Conservation (phyloP, 2,797 vertebrate species). For the Thamnophis elegans region DNA sequence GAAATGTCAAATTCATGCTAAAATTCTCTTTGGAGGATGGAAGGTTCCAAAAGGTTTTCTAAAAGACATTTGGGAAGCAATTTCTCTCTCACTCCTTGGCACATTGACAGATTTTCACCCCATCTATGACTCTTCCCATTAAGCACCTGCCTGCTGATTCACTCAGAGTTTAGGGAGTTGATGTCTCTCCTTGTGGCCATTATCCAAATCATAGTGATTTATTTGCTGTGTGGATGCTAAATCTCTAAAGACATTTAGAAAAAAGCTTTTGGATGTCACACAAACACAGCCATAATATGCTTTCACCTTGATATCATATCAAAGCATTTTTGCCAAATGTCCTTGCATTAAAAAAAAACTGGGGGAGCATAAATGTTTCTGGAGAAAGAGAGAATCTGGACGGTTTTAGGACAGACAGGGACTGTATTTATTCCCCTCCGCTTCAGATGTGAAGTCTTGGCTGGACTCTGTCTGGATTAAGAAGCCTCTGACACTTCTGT, state of each 20-base stretch:
- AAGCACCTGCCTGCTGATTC: not conserved
- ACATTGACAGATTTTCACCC: not conserved
- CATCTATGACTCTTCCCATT: not conserved
- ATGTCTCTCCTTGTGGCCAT: not conserved
- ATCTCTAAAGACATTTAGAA: not conserved
- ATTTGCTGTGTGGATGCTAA: not conserved
- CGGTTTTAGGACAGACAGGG: not conserved
- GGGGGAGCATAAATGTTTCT: not conserved
- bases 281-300: not conserved
- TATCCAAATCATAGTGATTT: not conserved
- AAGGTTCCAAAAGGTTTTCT: too few species aligned
- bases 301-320: too few species aligned
- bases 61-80: not conserved
- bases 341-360: not conserved
- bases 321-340: too few species aligned
- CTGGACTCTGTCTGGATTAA: not conserved
- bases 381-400: not conserved
- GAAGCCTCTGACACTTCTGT: too few species aligned
- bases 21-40: too few species aligned
- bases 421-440: too few species aligned
- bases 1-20: too few species aligned
- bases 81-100: not conserved
- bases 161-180: not conserved
- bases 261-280: not conserved
- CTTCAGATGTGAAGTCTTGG: not conserved